Evolutionary conservation across 2,888 invertebrate species (phyloP), one percentile per base, ranked within the genome.

Genomic region (Drosophila imparisetae): DNA sequence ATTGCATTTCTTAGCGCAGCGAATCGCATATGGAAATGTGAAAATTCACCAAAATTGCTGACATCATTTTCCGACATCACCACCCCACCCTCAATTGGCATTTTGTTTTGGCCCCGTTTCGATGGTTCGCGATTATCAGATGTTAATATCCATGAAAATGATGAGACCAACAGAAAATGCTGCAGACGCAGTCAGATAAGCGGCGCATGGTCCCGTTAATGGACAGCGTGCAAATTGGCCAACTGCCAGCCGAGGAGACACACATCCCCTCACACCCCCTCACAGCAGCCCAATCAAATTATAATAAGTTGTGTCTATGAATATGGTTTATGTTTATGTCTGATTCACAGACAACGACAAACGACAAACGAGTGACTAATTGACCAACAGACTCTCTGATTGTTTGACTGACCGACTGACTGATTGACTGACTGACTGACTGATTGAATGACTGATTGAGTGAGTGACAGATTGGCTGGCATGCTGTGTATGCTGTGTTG

Each of bases 121-220:
- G 89, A 86, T 90, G 76, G 81, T 78, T 70, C 78, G 90, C 91
- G 90, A 90, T 90, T 90, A 90, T 90, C 89, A 87, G 90, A 81
- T 85, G 89, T 90, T 90, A 91, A 89, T 83, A 89, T 78, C 81
- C 83, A 72, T 82, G 86, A 87, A 87, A 90, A 86, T 86, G 83
- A 76, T 85, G 87, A 83, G 81, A 68, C 73, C 72, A 66, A 60
- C 86, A 75, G 72, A 79, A 80, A 80, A 70, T 38, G 54, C 59
- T 53, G 49, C 52, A 18, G 64, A 65, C 57, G 49, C 50, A 13
- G 40, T 13, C 42, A 61, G 75, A 86, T 80, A 80, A 87, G 65
- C 77, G 89, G 64, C 83, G 71, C 78, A 75, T 75, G 84, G 69
- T 67, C 71, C 69, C 70, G 87, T 85, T 85, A 85, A 85, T 85